These are phyloP conservation scores for Zoanthus gigantus DNA, from an alignment of 92 coral and sea anemone species.

Conservation along the genomic window DNA sequence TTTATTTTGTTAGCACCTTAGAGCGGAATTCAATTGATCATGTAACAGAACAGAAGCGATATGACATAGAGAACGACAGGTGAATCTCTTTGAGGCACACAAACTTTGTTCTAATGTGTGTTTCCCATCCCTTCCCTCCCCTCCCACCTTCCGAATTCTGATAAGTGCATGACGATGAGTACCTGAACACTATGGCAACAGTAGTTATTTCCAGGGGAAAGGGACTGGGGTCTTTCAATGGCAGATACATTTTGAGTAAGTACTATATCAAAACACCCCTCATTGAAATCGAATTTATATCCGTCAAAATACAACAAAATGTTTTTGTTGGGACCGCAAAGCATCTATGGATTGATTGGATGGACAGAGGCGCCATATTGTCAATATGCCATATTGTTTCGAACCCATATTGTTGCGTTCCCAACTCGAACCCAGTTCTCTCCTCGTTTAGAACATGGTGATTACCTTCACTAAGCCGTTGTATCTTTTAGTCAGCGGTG, in stretches of 20 bases:
- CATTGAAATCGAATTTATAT: too few relatives aligned
- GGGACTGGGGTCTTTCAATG: neutral
- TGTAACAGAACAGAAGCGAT: slow-evolving; percentile 44
- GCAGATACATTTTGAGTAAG: neutral
- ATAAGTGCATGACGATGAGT: slow-evolving; percentile 44
- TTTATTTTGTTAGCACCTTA: slow-evolving; percentile 45
- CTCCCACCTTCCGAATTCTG: slow-evolving; percentile 2
- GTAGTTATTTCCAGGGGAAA: slow-evolving; percentile 24
- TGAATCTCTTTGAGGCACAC: slow-evolving; percentile 35
- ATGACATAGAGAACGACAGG: slow-evolving; percentile 48
- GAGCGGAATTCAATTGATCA: slow-evolving; percentile 54
- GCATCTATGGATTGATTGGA: too few relatives aligned
- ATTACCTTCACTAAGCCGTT: too few relatives aligned
- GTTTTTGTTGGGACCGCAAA: too few relatives aligned
- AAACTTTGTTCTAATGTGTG: neutral
- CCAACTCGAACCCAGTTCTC: too few relatives aligned
- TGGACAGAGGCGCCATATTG: too few relatives aligned
- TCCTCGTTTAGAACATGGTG: too few relatives aligned
- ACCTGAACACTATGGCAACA: slow-evolving; percentile 31
- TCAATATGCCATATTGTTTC: too few relatives aligned
- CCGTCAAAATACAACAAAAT: too few relatives aligned
- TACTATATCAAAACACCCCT: neutral
- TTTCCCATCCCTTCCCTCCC: neutral
- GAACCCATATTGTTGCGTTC: too few relatives aligned
- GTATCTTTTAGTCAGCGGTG: too few relatives aligned